These are phyloP conservation scores for Pantherophis guttatus DNA, from an alignment of 2,113 vertebrate genomes.

Conservation along the genomic window DNA sequence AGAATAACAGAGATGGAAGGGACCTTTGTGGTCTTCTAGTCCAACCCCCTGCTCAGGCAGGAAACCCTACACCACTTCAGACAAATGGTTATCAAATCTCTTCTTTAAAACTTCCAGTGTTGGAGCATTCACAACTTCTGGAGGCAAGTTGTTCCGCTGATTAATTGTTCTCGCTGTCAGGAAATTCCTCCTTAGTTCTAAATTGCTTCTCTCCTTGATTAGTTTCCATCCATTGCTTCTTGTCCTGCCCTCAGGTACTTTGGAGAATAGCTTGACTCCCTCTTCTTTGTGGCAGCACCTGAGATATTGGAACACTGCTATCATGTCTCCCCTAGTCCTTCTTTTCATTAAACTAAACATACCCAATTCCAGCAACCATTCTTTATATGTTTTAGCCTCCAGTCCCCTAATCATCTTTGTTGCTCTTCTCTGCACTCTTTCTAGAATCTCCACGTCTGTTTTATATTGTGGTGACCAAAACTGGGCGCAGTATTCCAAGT, in stretches of 20 bases:
- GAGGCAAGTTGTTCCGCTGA: neutral
- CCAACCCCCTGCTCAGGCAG: neutral
- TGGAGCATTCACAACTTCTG: neutral
- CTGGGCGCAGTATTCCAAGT: too few relatives aligned
- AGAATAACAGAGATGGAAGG: too few relatives aligned
- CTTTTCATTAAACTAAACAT: too few relatives aligned
- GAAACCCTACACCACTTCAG: neutral
- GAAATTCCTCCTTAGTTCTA: neutral
- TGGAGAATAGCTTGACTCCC: neutral
- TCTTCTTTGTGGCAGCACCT: neutral
- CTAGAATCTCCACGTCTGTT: too few relatives aligned
- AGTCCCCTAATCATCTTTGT: too few relatives aligned
- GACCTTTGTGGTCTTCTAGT: neutral
- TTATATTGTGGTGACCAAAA: too few relatives aligned
- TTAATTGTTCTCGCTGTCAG: neutral
- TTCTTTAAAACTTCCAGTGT: neutral
- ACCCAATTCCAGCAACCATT: too few relatives aligned
- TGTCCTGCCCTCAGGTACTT: neutral
- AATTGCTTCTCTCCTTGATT: neutral
- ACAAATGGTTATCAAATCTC: neutral
- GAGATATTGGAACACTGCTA: too few relatives aligned
- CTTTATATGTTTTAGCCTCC: too few relatives aligned
- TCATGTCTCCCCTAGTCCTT: too few relatives aligned
- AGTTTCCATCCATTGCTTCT: too few relatives aligned
- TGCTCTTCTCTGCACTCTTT: too few relatives aligned